Evolutionary conservation across 2,888 invertebrate genomes (phyloP).

Genomic region (Oligia latruncula): DNA sequence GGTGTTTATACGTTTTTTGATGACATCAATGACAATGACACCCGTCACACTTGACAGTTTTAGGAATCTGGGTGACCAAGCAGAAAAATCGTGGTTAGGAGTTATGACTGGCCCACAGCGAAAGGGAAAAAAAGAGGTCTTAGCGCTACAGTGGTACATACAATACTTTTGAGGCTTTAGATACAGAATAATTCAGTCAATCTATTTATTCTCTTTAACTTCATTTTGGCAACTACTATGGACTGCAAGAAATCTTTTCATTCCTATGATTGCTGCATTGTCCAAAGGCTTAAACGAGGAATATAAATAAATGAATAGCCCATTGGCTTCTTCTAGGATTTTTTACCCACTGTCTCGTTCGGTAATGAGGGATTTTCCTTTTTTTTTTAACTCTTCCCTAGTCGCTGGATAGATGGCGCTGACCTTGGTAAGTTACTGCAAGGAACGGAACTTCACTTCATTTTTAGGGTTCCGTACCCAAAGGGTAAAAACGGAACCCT

Average conservation of each 20-base stretch:
- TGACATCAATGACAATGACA: constrained; percentile 55
- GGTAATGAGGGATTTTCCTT: no score
- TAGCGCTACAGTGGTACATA: no score
- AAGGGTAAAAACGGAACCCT: no score
- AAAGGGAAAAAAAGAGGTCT: not conserved
- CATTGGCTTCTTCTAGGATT: not conserved
- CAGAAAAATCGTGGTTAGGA: not conserved
- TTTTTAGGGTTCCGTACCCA: no score
- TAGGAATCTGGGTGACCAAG: constrained; percentile 16
- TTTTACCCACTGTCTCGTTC: not conserved
- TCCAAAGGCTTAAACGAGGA: not conserved
- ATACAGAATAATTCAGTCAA: not conserved
- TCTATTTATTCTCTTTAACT: no score
- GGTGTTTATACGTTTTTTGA: constrained; percentile 57
- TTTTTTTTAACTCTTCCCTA: no score
- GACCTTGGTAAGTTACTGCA: no score
- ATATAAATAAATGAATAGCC: not conserved
- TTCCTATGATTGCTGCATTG: not conserved
- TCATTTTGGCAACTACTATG: not conserved
- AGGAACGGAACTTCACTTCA: no score
- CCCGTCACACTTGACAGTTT: not conserved
- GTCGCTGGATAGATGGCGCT: no score
- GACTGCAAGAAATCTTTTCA: not conserved
- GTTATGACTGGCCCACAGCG: not conserved
- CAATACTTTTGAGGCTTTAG: not conserved